Percentiles rank a stretch among this genome's conserved stretches.
Conservation (phyloP, 2,113 vertebrate genomes). For the Saimiri boliviensis region DNA sequence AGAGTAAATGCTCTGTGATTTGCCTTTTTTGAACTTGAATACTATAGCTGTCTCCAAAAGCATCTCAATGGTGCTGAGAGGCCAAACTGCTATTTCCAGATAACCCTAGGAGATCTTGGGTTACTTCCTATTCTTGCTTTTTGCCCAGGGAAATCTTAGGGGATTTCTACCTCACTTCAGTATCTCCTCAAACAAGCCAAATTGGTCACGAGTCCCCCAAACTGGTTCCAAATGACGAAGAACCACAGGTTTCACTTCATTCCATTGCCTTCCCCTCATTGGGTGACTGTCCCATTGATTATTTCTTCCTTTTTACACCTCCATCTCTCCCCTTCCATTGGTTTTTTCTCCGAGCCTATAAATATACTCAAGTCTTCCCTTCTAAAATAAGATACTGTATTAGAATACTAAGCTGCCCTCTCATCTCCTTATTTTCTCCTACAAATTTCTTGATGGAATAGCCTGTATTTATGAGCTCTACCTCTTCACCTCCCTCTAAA, state of each 20-base stretch:
- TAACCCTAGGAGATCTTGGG: neutral
- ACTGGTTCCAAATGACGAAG: neutral
- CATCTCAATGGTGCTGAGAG: neutral
- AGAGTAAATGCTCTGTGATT: neutral
- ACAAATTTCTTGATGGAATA: neutral
- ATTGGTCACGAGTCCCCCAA: neutral
- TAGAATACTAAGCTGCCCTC: neutral
- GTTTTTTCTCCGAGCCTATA: neutral
- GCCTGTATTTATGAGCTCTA: neutral
- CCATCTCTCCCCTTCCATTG: neutral
- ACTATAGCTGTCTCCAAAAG: neutral
- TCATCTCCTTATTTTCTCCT: neutral
- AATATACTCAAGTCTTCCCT: neutral
- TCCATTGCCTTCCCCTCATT: neutral
- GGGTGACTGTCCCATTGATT: neutral
- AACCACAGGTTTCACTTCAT: neutral
- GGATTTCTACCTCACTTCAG: neutral
- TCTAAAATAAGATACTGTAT: neutral
- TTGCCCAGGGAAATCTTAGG: neutral
- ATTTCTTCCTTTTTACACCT: neutral
- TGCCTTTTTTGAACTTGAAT: neutral
- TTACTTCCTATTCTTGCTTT: neutral
- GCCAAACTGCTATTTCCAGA: neutral
- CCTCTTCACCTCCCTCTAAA: neutral
- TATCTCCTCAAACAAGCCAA: neutral